Evolutionary conservation across 2,888 invertebrate species (phyloP).

Genomic region (Thalpophila matura): DNA sequence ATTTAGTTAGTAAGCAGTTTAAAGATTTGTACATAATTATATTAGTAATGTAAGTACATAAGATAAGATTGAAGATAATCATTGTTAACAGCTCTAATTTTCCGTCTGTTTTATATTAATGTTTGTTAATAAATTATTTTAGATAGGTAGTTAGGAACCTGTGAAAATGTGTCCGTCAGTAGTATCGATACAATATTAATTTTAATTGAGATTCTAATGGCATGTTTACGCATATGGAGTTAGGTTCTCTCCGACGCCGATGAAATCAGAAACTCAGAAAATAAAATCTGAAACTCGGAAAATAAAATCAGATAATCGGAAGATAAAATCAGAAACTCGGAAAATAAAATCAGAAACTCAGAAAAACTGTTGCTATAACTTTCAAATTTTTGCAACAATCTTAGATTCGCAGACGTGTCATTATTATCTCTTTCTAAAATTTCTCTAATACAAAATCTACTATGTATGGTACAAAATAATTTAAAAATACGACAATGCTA

Average conservation of each 20-base stretch:
- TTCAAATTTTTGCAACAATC: not conserved
- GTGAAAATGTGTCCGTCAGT: slow-evolving; percentile 37
- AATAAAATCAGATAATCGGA: too few species aligned
- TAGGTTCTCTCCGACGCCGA: too few species aligned
- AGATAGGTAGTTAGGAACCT: slow-evolving; percentile 31
- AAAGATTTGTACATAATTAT: slow-evolving; percentile 62
- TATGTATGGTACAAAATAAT: slow-evolving; percentile 85
- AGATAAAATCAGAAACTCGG: too few species aligned
- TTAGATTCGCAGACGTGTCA: not conserved
- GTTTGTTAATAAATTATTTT: slow-evolving; percentile 55
- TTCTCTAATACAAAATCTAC: slow-evolving; percentile 53
- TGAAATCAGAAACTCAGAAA: too few species aligned
- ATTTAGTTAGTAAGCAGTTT: slow-evolving; percentile 59
- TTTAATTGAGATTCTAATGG: slow-evolving; percentile 27
- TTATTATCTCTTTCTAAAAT: slow-evolving; percentile 20
- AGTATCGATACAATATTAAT: slow-evolving; percentile 25
- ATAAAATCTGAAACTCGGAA: too few species aligned
- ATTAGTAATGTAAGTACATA: slow-evolving; percentile 63
- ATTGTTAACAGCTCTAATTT: slow-evolving; percentile 77
- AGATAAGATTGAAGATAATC: slow-evolving; percentile 89
- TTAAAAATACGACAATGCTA: slow-evolving; percentile 60
- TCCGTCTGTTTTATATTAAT: slow-evolving; percentile 58
- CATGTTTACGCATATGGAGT: slow-evolving; percentile 1
- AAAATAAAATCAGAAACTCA: too few species aligned
- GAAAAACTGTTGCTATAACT: not conserved